Base-by-base conservation (phyloP, 2,888 invertebrate species). In the Seira ritae region DNA sequence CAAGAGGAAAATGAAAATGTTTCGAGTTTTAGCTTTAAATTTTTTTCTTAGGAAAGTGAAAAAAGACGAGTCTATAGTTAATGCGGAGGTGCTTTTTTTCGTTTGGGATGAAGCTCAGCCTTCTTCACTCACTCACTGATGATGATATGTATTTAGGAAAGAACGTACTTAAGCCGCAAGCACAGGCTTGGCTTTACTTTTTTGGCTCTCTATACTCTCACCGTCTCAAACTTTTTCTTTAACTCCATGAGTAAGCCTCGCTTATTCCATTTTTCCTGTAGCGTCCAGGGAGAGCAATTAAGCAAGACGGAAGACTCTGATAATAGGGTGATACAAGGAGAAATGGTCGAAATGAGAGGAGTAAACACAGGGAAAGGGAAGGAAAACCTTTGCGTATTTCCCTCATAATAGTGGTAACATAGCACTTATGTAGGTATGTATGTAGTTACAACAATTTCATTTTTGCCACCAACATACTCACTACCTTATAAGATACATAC, bases 1-100 rank as follows among this genome's bases (percentile, higher is more conserved):
- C 79, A 80, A 80, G 85, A 68, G 82, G 85, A 85, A 86, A 85
- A 89, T 90, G 90, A 89, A 90, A 90, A 89, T 90, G 89, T 87
- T 79, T 50, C 60, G 80, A 69, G 86, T 86, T 88, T 50, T 1
- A 50, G 50, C 50, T 50, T 15, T 50, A 50, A 50, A 12, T 50
- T n/a, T 15, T n/a, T 50, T 50, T 50, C 42, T n/a, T n/a, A 42
- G 50, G 31, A 31, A 31, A 31, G 31, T 31, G 31, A 50, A 50
- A 50, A 50, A 50, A n/a, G 50, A 50, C 50, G 50, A 50, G 50
- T n/a, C 50, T 50, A 50, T 50, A 50, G 31, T 31, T 31, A 31
- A 31, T 31, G 31, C 31, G 31, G 31, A 31, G 31, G 31, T 31
- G 31, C 31, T 50, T 50, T 3, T 50, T 50, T 50, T 15, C 15